A percentile compares a stretch with the other conserved stretches of the same genome.
phyloP scores from a whole-genome alignment of 2,113 vertebrate genomes.

The Pyxicephalus adspersus region DNA sequence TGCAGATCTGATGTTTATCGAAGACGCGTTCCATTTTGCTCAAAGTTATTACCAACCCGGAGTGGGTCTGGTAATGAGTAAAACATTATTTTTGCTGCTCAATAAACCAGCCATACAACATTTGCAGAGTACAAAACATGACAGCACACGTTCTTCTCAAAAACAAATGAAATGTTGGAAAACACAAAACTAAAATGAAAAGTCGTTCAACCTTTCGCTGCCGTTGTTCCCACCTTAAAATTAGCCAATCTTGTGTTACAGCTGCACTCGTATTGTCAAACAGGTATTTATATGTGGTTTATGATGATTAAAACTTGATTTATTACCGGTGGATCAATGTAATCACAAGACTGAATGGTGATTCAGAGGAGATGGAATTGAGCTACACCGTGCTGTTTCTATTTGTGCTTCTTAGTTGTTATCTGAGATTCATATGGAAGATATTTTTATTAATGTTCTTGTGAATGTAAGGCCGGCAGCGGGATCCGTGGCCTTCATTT shows the following conservation, averaged over 20 bases:
- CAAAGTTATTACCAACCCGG: too few relatives aligned
- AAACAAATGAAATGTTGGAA: conserved; percentile 32
- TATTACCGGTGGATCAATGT: conserved; percentile 72
- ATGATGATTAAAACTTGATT: conserved; percentile 76
- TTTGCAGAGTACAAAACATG: neutral
- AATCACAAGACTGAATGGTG: conserved; percentile 63
- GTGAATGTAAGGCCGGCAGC: conserved; percentile 55
- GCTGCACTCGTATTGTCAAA: conserved; percentile 64
- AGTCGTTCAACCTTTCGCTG: neutral
- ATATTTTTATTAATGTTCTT: conserved; percentile 64
- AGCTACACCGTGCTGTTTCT: conserved; percentile 62
- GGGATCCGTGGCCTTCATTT: conserved; percentile 36
- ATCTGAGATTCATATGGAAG: conserved; percentile 61
- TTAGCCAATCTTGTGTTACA: conserved; percentile 49
- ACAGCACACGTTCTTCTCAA: conserved; percentile 11
- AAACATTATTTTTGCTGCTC: neutral
- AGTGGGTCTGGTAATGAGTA: too few relatives aligned
- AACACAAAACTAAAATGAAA: conserved; percentile 26
- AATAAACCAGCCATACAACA: neutral
- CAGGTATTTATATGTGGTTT: conserved; percentile 67
- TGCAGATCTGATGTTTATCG: too few relatives aligned
- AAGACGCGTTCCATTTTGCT: too few relatives aligned
- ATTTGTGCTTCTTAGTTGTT: conserved; percentile 66
- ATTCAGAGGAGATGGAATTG: conserved; percentile 64
- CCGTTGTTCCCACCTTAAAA: conserved; percentile 16